Conservation (phyloP, 2,797 vertebrate species). For the Malurus splendens region DNA sequence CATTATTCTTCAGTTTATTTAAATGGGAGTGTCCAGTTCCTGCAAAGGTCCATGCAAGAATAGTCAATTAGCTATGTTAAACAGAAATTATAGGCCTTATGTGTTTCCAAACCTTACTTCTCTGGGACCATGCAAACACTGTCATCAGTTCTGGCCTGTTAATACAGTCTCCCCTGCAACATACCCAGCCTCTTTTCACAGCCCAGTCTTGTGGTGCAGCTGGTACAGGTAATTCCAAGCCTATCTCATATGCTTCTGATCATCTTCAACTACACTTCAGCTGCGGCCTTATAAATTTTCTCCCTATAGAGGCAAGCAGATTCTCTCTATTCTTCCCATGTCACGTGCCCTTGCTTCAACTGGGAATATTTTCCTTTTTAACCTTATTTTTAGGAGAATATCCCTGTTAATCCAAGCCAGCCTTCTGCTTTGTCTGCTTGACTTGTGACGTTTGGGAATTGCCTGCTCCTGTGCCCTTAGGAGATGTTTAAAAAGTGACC, state of each 20-base stretch:
- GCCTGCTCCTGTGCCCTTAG: not conserved
- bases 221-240: not conserved
- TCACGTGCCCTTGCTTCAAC: not conserved
- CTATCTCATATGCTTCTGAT: too few relatives aligned
- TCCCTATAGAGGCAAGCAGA: not conserved
- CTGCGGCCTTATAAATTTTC: not conserved
- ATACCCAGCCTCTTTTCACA: fast-evolving
- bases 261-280: not conserved
- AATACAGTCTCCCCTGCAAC: not conserved
- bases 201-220: not conserved
- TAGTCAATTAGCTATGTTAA: not conserved
- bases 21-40: not conserved
- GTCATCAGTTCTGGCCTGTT: not conserved
- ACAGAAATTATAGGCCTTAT: not conserved
- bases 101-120: not conserved
- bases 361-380: not conserved
- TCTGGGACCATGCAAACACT: not conserved
- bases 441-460: not conserved
- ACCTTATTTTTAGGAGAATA: not conserved
- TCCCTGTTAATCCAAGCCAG: not conserved
- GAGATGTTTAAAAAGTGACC: not conserved
- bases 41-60: not conserved
- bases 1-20: not conserved
- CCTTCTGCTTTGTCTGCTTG: not conserved
- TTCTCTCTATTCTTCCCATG: not conserved